Base-by-base conservation (phyloP, 2,797 vertebrate genomes). In the Hylomyscus alleni region DNA sequence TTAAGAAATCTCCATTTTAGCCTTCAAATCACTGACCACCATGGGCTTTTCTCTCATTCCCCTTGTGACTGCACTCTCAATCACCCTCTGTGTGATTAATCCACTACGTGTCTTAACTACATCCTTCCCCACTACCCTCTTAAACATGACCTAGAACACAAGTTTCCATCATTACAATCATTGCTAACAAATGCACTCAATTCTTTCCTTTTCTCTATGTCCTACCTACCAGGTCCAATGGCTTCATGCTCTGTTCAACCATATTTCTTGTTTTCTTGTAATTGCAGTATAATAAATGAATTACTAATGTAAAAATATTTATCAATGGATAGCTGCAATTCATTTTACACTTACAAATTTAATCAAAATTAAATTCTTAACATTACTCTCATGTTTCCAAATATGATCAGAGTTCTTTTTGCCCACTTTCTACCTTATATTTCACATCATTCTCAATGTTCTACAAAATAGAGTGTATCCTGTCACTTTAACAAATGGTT, bases 281-380 rank as follows among this genome's bases (percentile, higher is more conserved):
- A n/a, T 93, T 96, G 93, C 65, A 56, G n/a, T 44, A n/a, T 50
- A 69, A 81, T 24, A 86, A 86, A 54, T 56, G 47, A 24, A 94
- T 78, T 72, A 92, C 13, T 22, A 20, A 22, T 76, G 6, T 37
- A 75, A 95, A 95, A 89, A 67, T 44, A 37, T 82, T 72, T 90
- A 82, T 65, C 9, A 22, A 60, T 54, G 29, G 4, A 77, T 26
- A 85, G 20, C 3, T 8, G 29, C 50, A 87, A 60, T 92, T 94
- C 34, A 92, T 54, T 81, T 76, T 81, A 34, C 29, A 76, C 47
- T 93, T 34, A 77, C 29, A 84, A 85, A 62, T 94, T 80, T 67
- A 92, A 72, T 22, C 14, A 15, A 73, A 72, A 73, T 77, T 89
- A 29, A 95, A 78, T 83, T 85, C 4, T 91, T 40, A 17, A 24